Evolutionary conservation across 2,113 vertebrate species (phyloP).

Genomic region (Tretioscincus oriximinensis): DNA sequence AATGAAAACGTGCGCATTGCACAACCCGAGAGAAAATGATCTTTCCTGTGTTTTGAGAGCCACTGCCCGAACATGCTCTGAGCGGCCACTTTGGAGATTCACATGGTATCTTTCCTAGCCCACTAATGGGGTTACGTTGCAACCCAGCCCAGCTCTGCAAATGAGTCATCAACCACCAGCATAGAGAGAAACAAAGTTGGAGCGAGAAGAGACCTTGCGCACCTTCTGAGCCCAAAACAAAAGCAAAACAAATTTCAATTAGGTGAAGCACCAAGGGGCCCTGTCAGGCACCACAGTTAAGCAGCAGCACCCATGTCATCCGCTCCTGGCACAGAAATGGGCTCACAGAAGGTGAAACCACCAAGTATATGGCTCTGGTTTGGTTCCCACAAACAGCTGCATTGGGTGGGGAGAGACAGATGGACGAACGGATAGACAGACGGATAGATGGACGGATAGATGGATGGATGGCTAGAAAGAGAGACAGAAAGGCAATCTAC

Average conservation of each 20-base stretch:
- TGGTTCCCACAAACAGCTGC: too few relatives aligned
- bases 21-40: too few relatives aligned
- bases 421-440: too few relatives aligned
- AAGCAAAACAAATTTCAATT: not conserved
- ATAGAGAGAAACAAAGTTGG: slow-evolving; percentile 57
- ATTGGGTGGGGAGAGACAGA: too few relatives aligned
- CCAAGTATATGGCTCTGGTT: too few relatives aligned
- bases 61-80: rapidly evolving
- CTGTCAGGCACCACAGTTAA: too few relatives aligned
- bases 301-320: not conserved
- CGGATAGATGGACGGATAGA: too few relatives aligned
- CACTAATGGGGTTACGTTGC: not conserved
- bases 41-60: too few relatives aligned
- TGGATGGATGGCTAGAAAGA: too few relatives aligned
- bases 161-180: not conserved
- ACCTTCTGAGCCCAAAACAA: slow-evolving; percentile 16
- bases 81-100: not conserved
- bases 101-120: rapidly evolving
- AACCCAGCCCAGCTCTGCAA: not conserved
- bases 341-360: not conserved
- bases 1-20: not conserved
- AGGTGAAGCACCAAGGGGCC: slow-evolving; percentile 40
- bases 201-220: not conserved
- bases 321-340: not conserved
- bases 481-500: too few relatives aligned